Conservation (phyloP, 2,113 vertebrate species). For the Scomber colias region DNA sequence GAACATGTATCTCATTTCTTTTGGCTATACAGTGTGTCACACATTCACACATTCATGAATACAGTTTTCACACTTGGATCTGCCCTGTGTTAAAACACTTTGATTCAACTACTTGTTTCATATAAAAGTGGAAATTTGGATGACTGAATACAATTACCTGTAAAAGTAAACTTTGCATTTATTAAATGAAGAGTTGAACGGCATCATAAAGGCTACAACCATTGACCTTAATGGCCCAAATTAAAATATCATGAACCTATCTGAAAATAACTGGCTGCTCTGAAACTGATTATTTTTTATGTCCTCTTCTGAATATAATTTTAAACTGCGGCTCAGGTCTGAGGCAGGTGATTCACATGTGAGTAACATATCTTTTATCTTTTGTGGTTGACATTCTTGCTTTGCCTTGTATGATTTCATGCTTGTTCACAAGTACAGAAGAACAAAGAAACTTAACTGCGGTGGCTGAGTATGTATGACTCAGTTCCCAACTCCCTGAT, state of each 20-base stretch:
- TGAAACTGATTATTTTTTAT: not conserved
- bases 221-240: not conserved
- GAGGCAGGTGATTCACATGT: not conserved
- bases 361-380: not conserved
- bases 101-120: not conserved
- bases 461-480: not conserved
- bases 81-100: slow-evolving; percentile 4
- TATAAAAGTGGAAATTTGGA: not conserved
- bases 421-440: not conserved
- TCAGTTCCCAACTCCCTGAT: not conserved
- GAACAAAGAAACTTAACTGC: not conserved
- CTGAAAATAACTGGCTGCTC: not conserved
- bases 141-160: no score
- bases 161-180: no score
- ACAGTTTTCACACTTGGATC: slow-evolving; percentile 12
- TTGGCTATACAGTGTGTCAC: not conserved
- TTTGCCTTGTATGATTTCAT: slow-evolving; percentile 6
- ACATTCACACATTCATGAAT: slow-evolving; percentile 30
- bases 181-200: not conserved
- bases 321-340: not conserved
- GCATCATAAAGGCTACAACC: slow-evolving; percentile 11
- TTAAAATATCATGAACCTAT: not conserved
- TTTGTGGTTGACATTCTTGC: not conserved
- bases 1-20: slow-evolving; percentile 5
- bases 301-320: not conserved